Base-by-base conservation (phyloP, 1,140 invertebrate genomes). In the Bradysia coprophila region DNA sequence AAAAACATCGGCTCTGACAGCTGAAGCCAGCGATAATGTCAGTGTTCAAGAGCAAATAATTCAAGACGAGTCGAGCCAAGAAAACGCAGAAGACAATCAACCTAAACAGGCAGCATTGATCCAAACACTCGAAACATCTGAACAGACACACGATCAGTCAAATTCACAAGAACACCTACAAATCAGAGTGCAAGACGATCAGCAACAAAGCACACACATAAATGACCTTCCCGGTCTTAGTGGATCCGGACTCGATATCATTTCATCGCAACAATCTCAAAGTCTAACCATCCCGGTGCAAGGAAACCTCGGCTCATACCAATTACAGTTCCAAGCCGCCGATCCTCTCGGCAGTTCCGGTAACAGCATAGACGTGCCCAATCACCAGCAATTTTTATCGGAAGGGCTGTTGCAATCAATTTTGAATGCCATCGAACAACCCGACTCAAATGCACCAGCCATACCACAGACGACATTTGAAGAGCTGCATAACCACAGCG, bases 331-430 rank as follows among this genome's bases (percentile, higher is more conserved):
- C 38, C 80, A 81, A 47, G 60, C 72, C 2, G 66, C 72, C 1
- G 62, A 69, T 24, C 57, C 51, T 19, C 19, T 39, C n/a, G 52
- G 44, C 13, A 52, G 54, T 32, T 44, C 46, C n/a, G 59, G 61
- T 4, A 53, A 56, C 23, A 43, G 57, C 37, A 56, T 57, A 36
- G 46, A 46, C 13, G 31, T 50, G 15, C 49, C 50, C 23, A 53
- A 67, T 59, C 81, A 85, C 47, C 76, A 81, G 18, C 76, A 83
- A 50, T 67, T 86, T 2, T 53, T 87, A 9, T 82, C 78, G 0
- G 73, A 83, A 51, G 81, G 77, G 6, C 62, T 87, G 1, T 55
- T 87, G 4, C 80, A 85, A 52, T 78, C 81, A 37, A 84, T 87
- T 40, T 56, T 87, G 3, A 68, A 73, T 28, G 78, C 76, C 2